Evolutionary conservation across 1,140 invertebrate genomes (phyloP).

Genomic region (Agraylea sexmaculata): DNA sequence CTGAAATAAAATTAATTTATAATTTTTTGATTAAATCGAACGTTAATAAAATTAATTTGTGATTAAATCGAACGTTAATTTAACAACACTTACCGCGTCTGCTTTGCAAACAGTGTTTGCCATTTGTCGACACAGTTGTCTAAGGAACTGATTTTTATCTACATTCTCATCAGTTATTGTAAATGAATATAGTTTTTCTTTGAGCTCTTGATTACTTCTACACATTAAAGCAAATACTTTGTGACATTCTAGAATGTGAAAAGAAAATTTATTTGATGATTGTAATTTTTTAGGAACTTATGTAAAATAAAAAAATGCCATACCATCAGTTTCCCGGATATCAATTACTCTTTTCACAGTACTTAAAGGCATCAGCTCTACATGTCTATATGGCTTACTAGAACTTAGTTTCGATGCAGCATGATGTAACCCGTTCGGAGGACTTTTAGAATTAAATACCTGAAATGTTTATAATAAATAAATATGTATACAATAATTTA

Average conservation of each 20-base stretch:
- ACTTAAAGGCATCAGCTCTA: constrained; percentile 76
- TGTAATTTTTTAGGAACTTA: background rate
- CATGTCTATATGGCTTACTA: constrained; percentile 80
- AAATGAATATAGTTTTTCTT: constrained; percentile 81
- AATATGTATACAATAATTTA: too few relatives aligned
- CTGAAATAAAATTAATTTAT: constrained; percentile 34
- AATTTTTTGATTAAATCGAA: constrained; percentile 6
- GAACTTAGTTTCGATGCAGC: constrained; percentile 43
- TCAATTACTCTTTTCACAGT: constrained; percentile 85
- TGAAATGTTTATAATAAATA: too few relatives aligned
- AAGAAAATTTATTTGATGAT: constrained; percentile 3
- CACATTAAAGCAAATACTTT: constrained; percentile 81
- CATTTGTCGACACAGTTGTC: constrained; percentile 74
- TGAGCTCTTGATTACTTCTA: constrained; percentile 69
- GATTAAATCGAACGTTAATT: constrained; percentile 2
- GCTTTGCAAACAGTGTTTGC: constrained; percentile 75
- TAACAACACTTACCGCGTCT: constrained; percentile 53
- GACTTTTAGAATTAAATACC: constrained; percentile 59
- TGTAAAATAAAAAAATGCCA: constrained; percentile 18
- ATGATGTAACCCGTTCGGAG: constrained; percentile 48
- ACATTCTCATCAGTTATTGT: constrained; percentile 67
- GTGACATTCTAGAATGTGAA: constrained; percentile 57
- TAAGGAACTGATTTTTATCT: constrained; percentile 69
- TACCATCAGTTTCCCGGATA: constrained; percentile 71
- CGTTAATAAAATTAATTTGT: constrained; percentile 4